Base-by-base conservation (phyloP, 2,797 vertebrate species). In the Megaceryle alcyon region DNA sequence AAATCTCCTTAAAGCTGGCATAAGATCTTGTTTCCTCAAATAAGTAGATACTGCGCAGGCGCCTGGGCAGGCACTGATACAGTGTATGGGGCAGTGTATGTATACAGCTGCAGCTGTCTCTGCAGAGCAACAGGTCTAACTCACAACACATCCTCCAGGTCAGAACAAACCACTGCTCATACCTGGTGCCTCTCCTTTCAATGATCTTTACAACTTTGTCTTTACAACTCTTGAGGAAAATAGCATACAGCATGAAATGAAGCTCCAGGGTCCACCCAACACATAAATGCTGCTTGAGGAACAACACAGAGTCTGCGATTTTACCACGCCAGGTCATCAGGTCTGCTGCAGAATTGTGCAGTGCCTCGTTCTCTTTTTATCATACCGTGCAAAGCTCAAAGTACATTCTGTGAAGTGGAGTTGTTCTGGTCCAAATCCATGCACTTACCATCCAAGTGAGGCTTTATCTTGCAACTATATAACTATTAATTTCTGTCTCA, bases 311-410 rank as follows among this genome's bases (percentile, higher is more conserved):
- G 54, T 25, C 23, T 61, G 80, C 31, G 54, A 4, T 39, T 82
- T 64, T 61, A 66, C 44, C 72, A 35, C 56, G 49, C 8, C 17
- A 7, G 35, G 51, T 79, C 22, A 20, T 21, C 44, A 25, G n/a
- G 15, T 53, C n/a, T 76, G 35, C 51, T 66, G 63, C 31, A 35
- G 25, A 87, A 37, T 12, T 7, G 4, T n/a, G 46, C 60, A 44
- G 31, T 17, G 48, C 37, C 18, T 61, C 7, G 29, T 51, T 51
- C 49, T 65, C 77, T 37, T 75, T 81, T 84, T 93, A 96, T 88
- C 35, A 19, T 7, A 17, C 15, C 4, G 18, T 73, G 78, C 86
- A 91, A 87, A 96, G 93, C 44, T 90, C 92, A 71, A 85, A 86
- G 96, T 92, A 14, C 53, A 6, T 57, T 54, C 64, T 77, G 41